A percentile compares a stretch with the other conserved stretches of the same genome.
Conservation (phyloP, 2,113 vertebrate genomes). For the Odocoileus hemionus region DNA sequence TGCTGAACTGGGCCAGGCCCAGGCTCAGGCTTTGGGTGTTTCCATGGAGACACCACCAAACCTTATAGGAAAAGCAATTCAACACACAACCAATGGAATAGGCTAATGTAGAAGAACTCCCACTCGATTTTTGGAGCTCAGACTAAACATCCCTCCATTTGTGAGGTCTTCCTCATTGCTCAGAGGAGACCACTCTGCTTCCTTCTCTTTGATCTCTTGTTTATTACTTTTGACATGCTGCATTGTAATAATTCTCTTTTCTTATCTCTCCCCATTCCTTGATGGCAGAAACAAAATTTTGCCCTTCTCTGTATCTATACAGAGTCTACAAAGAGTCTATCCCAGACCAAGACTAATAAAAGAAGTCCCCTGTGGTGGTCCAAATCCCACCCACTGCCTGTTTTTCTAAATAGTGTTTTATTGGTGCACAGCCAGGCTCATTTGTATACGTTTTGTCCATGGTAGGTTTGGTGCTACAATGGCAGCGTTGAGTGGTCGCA, state of each 20-base stretch:
- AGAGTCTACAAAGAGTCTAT: not conserved
- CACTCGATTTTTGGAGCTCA: not conserved
- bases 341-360: not conserved
- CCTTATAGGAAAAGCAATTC: not conserved
- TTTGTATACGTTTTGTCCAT: not conserved
- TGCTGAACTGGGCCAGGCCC: not conserved
- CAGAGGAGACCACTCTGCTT: not conserved
- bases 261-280: not conserved
- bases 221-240: not conserved
- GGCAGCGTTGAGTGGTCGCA: not conserved
- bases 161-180: not conserved
- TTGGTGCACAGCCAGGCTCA: not conserved
- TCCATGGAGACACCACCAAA: not conserved
- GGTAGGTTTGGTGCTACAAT: not conserved
- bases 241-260: not conserved
- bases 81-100: not conserved
- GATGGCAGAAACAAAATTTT: not conserved
- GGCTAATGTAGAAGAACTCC: not conserved
- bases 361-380: not conserved
- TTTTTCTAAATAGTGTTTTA: constrained; percentile 25
- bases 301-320: not conserved
- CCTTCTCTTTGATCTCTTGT: not conserved
- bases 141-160: not conserved
- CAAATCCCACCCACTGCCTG: not conserved
- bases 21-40: not conserved